Base-by-base conservation (phyloP, 2,888 invertebrate species). In the Leptopilina myrica region DNA sequence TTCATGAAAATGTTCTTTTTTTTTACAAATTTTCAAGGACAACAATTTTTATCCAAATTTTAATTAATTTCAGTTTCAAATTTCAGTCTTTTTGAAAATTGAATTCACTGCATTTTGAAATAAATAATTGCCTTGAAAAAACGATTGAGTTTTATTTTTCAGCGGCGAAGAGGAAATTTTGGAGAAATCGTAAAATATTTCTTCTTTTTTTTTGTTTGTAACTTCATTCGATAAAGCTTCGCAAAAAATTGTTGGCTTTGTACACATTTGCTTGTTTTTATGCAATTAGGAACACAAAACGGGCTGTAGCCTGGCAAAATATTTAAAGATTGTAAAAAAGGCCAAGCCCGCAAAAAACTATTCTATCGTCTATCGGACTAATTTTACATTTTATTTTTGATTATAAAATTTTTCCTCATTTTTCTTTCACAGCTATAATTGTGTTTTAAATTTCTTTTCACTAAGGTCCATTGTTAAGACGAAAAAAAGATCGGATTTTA, bases 341-440 rank as follows among this genome's bases (percentile, higher is more conserved):
- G 33, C 64, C 26, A 76, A 76, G 64, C 76, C 64, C 20, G 43
- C 26, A 62, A 76, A 46, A 64, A 64, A 15, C 43, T 64, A 62
- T 43, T 46, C 64, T 76, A 49, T 49, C 62, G 56, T 3, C 76
- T 76, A 76, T 26, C 26, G 14, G 53, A 56, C 33, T 73, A 53
- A 56, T 53, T 73, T 46, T 53, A 73, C 56, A 7, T 53, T 20
- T 73, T 56, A 73, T 73, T 73, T 20, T 73, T 73, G 69, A 73
- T 73, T 73, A 73, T 56, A 73, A 73, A 73, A 73, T 73, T 53
- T 73, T 73, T n/a, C 0, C 69, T n/a, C 8, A 33, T 53, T 33
- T 26, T 33, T 64, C 26, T 33, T 20, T 33, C 56, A 56, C 62
- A 62, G 62, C 62, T 62, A 62, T 62, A 49, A 11, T 49, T 1